phyloP scores from a whole-genome alignment of 2,888 invertebrate species.

The Leucania comma region DNA sequence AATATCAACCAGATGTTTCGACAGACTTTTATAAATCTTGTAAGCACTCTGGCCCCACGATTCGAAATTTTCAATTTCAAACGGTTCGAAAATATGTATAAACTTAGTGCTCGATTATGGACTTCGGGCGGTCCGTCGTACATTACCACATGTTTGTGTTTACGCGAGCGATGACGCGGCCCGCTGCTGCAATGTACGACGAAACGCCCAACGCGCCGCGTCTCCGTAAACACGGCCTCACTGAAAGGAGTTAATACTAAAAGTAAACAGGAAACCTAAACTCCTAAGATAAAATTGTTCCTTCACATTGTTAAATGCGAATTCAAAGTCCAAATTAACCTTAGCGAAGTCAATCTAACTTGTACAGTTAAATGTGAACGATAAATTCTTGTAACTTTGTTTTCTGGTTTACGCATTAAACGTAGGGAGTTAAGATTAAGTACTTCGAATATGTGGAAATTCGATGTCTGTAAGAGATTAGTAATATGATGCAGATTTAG shows the following conservation, averaged over 20 bases:
- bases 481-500: conserved; percentile 7
- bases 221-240: too few relatives aligned
- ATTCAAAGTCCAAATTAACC: conserved; percentile 67
- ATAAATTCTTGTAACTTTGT: conserved; percentile 76
- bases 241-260: background rate
- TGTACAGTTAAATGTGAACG: conserved; percentile 73
- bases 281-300: conserved; percentile 28
- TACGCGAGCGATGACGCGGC: too few relatives aligned
- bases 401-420: conserved; percentile 69
- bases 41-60: too few relatives aligned
- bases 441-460: conserved; percentile 34
- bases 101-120: too few relatives aligned
- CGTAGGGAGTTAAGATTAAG: conserved; percentile 38
- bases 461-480: background rate
- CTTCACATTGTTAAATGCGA: conserved; percentile 56
- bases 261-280: conserved; percentile 4
- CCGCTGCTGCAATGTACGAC: too few relatives aligned
- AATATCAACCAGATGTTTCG: too few relatives aligned
- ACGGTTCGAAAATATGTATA: too few relatives aligned
- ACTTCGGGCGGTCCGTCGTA: too few relatives aligned
- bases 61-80: too few relatives aligned
- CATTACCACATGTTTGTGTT: too few relatives aligned
- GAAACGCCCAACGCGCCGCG: too few relatives aligned
- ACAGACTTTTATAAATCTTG: too few relatives aligned
- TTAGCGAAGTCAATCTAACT: conserved; percentile 79